Evolutionary conservation across 2,113 vertebrate species (phyloP), one percentile per base, ranked within the genome.

Genomic region (Saccopteryx bilineata): DNA sequence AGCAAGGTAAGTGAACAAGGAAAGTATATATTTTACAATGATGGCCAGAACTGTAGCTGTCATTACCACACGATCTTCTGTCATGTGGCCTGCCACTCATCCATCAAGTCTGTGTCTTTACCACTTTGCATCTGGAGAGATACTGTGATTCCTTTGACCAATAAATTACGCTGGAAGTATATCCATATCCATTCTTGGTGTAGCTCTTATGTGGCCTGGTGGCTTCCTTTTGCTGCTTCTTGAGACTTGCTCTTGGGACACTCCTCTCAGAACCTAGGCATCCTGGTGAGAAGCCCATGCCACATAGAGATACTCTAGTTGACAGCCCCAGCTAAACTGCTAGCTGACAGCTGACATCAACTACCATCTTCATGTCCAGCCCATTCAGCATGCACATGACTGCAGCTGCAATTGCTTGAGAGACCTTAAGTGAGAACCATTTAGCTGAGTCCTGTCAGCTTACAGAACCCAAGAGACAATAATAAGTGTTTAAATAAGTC

Each of bases 181-280:
- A 87, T 93, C 9, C 69, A 14, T 50, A 75, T 46, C 21, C 8
- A 21, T 79, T 91, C 28, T 5, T 23, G 50, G 63, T 31, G 1
- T 79, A 66, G 52, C 10, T 48, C 23, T 87, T 83, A 58, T 66
- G 33, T 84, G 86, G 11, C 14, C 61, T 56, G n/a, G 66, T 63
- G 39, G 46, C 68, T 88, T 96, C 60, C 46, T 86, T 48, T 93
- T 91, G 78, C 12, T 61, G 21, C 33, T 3, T 92, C 21, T 79
- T 82, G 81, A 90, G 46, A 85, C 33, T 91, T 93, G 83, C 19
- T 87, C 65, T 93, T 89, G 91, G 76, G 75, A 75, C 19, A 79
- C 2, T 39, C 28, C 26, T 89, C 76, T 91, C 26, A 86, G 92
- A 82, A 78, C 28, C 5, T 50, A 94, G 84, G 31, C 2, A 2